Evolutionary conservation across 2,888 invertebrate species (phyloP).

Genomic region (Anthoptus insignis): DNA sequence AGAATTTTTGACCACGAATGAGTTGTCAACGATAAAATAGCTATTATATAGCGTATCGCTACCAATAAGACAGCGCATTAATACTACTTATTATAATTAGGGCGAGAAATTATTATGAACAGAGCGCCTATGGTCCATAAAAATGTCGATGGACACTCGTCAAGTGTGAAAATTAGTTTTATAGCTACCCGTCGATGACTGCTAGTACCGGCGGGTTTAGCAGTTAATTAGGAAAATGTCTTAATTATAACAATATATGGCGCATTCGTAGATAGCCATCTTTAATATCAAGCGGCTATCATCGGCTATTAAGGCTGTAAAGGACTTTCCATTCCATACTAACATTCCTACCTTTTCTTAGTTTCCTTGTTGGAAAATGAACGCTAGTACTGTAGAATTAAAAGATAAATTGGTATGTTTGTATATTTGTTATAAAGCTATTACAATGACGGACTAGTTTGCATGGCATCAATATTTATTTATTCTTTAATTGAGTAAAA

Average conservation of each 20-base stretch:
- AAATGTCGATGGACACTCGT: slow-evolving; percentile 31
- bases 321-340: slow-evolving; percentile 24
- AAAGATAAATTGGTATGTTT: not conserved
- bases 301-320: slow-evolving; percentile 30
- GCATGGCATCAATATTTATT: slow-evolving; percentile 1
- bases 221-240: slow-evolving; percentile 35
- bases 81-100: slow-evolving; percentile 29
- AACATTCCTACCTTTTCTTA: slow-evolving; percentile 11
- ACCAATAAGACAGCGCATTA: not conserved
- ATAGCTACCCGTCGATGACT: slow-evolving; percentile 10
- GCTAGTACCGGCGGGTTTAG: slow-evolving; percentile 6
- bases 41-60: slow-evolving; percentile 5
- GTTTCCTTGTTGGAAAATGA: not conserved
- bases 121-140: slow-evolving; percentile 27
- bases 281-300: slow-evolving; percentile 35
- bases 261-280: slow-evolving; percentile 14
- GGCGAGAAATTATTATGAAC: slow-evolving; percentile 27
- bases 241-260: slow-evolving; percentile 35
- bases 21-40: too few species aligned
- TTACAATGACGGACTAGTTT: not conserved
- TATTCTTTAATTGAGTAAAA: not conserved
- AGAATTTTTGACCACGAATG: too few species aligned
- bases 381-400: not conserved
- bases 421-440: not conserved
- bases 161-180: slow-evolving; percentile 34